These are phyloP conservation scores for Romanomermis culicivorax DNA, from an alignment of 2,888 invertebrate genomes.

Conservation along the genomic window DNA sequence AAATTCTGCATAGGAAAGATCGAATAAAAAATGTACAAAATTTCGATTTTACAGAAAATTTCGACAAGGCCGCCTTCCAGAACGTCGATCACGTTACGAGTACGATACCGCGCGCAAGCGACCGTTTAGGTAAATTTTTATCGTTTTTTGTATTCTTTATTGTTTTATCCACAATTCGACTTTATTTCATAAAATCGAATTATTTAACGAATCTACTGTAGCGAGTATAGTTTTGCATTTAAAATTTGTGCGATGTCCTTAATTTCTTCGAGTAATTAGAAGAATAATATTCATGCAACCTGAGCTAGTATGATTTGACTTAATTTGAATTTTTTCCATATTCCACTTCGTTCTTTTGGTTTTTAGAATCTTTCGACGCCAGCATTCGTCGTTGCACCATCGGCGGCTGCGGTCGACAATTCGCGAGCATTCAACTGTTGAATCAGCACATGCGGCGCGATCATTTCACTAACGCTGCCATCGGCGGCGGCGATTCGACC, in stretches of 20 bases:
- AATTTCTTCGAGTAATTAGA: too few relatives aligned
- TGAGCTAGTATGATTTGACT: too few relatives aligned
- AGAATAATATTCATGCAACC: not conserved
- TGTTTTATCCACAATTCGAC: too few relatives aligned
- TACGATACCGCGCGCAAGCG: constrained; percentile 1
- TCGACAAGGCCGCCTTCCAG: constrained; percentile 7
- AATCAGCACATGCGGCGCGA: constrained; percentile 2
- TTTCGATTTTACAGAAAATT: constrained; percentile 8
- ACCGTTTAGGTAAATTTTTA: not conserved
- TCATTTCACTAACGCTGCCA: not conserved
- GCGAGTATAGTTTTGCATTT: too few relatives aligned
- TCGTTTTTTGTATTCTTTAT: too few relatives aligned
- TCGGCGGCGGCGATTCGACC: too few relatives aligned
- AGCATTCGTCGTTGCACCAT: not conserved
- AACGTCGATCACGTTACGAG: not conserved
- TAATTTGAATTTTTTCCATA: too few relatives aligned
- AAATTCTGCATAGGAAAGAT: not conserved
- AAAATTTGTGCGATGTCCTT: too few relatives aligned
- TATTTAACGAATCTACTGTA: too few relatives aligned
- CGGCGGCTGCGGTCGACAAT: not conserved
- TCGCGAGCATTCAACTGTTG: not conserved
- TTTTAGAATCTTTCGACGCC: not conserved
- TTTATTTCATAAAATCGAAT: too few relatives aligned
- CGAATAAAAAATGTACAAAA: not conserved
- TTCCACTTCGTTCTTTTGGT: not conserved